Conservation (phyloP, 2,888 invertebrate species). For the Anticlea derivata region DNA sequence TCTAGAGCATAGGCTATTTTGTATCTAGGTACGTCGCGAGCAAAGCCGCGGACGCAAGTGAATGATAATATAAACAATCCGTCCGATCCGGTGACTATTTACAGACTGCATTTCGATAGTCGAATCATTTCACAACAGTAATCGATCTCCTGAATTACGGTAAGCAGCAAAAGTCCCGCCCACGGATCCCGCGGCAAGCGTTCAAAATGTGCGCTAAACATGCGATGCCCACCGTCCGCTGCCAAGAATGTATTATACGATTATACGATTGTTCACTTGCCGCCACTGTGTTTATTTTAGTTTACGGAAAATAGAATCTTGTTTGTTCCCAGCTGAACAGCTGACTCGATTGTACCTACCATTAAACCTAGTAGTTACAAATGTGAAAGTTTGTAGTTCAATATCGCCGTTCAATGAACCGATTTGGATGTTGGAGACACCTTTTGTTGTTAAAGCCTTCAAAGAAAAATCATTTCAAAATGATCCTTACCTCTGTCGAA, state of each 20-base stretch:
- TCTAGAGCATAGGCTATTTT: too few relatives aligned
- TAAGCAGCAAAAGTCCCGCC: constrained; percentile 26
- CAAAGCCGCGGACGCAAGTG: too few relatives aligned
- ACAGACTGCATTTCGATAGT: too few relatives aligned
- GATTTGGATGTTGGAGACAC: not conserved
- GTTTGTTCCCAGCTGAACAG: constrained; percentile 23
- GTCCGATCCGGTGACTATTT: too few relatives aligned
- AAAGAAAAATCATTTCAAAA: too few relatives aligned
- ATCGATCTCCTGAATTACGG: constrained; percentile 22
- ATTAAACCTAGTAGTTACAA: not conserved
- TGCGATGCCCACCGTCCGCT: constrained; percentile 41
- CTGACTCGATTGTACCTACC: constrained; percentile 17
- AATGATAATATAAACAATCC: too few relatives aligned
- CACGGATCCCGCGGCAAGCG: constrained; percentile 21
- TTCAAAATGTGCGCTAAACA: constrained; percentile 35
- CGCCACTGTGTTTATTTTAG: constrained; percentile 39
- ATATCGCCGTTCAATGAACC: not conserved
- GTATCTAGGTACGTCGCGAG: too few relatives aligned
- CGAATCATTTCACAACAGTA: constrained; percentile 6
- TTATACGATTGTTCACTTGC: constrained; percentile 48
- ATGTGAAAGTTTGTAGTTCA: not conserved
- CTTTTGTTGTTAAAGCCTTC: too few relatives aligned
- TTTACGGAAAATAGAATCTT: constrained; percentile 29
- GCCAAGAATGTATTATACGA: constrained; percentile 75
- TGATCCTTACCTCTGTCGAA: too few relatives aligned